Evolutionary conservation across 2,113 vertebrate genomes (phyloP).

Genomic region (Archilochus colubris): DNA sequence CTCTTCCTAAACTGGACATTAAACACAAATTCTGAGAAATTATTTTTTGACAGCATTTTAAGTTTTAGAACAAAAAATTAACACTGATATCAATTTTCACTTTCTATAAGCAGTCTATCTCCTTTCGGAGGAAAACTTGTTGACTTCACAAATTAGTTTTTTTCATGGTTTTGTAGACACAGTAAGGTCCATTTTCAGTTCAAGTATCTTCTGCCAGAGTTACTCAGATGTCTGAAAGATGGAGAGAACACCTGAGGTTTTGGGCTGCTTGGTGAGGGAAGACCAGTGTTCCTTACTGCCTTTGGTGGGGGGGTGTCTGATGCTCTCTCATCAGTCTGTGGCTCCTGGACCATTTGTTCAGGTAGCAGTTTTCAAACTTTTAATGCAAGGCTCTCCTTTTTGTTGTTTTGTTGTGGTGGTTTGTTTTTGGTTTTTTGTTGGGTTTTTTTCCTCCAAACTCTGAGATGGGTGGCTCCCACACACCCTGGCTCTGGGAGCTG

Average conservation of each 20-base stretch:
- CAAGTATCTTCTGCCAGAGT: neutral
- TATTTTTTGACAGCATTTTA: neutral
- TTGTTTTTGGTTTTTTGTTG: neutral
- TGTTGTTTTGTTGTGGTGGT: neutral
- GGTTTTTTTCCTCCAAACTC: neutral
- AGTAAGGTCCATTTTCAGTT: neutral
- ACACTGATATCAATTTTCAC: neutral
- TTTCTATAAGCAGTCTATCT: neutral
- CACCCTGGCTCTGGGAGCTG: neutral
- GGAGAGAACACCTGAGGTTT: neutral
- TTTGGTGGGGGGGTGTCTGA: rapidly evolving
- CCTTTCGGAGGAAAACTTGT: neutral
- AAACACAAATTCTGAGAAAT: neutral
- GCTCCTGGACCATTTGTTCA: neutral
- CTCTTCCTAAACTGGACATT: neutral
- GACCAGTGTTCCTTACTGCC: rapidly evolving
- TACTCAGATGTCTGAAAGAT: neutral
- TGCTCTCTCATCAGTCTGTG: neutral
- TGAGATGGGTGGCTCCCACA: neutral
- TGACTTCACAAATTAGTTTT: neutral
- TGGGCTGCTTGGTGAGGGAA: neutral
- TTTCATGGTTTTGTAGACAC: neutral
- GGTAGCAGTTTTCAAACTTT: neutral
- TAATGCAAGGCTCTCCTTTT: neutral
- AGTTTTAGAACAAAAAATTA: neutral